Conservation (phyloP, 2,888 invertebrate genomes). For the Monoplex corrugatus region DNA sequence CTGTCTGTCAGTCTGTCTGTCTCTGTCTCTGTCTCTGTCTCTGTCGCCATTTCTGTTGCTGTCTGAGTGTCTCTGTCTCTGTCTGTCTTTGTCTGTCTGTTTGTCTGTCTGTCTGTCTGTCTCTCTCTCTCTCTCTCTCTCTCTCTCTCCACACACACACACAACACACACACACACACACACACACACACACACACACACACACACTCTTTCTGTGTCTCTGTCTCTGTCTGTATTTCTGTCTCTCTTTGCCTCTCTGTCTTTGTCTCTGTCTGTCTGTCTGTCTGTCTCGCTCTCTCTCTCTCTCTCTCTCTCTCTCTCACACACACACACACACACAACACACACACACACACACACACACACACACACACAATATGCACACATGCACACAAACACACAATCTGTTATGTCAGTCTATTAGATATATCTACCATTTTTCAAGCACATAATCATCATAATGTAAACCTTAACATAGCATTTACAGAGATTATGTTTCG, state of each 20-base stretch:
- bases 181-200: too few species aligned
- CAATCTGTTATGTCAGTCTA: too few species aligned
- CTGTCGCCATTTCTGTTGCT: neutral
- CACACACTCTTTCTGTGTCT: conserved; percentile 24
- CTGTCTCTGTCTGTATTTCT: conserved; percentile 23
- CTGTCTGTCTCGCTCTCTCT: conserved; percentile 47
- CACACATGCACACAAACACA: neutral
- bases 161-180: too few species aligned
- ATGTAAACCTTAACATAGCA: too few species aligned
- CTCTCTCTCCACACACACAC: too few species aligned
- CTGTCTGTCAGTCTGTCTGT: neutral
- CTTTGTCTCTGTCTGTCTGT: conserved; percentile 44
- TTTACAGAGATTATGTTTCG: too few species aligned
- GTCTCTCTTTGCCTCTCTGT: conserved; percentile 40
- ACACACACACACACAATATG: neutral
- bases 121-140: conserved; percentile 32
- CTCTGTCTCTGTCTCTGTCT: conserved; percentile 22
- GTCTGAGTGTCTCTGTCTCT: neutral
- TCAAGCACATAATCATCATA: too few species aligned
- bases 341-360: neutral
- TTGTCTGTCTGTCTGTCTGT: conserved; percentile 27
- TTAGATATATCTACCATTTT: too few species aligned
- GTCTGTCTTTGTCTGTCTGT: conserved; percentile 14
- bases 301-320: conserved; percentile 40
- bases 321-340: neutral